Evolutionary conservation across 2,797 vertebrate species (phyloP).

Genomic region (Hypotaenidia okinawae): DNA sequence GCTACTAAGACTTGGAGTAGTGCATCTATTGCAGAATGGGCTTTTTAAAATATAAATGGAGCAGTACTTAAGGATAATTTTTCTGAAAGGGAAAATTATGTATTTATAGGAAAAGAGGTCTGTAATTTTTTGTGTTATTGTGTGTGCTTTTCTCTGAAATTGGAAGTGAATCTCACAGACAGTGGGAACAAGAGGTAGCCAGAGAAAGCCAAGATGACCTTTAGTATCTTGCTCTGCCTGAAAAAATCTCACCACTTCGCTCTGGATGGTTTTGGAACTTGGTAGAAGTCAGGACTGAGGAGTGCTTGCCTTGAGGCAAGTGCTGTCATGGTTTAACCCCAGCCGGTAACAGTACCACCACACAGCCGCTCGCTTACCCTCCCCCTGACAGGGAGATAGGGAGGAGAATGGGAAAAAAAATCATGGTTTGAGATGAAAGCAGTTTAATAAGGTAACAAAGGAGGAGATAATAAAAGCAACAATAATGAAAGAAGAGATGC

Average conservation of each 20-base stretch:
- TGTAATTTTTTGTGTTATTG: background rate
- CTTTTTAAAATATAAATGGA: background rate
- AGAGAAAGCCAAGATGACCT: background rate
- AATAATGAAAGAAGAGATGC: too few relatives aligned
- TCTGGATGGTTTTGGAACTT: background rate
- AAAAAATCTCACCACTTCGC: background rate
- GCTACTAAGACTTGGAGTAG: background rate
- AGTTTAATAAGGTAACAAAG: too few relatives aligned
- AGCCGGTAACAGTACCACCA: too few relatives aligned
- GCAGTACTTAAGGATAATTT: background rate
- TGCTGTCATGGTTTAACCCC: too few relatives aligned
- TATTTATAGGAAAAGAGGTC: background rate
- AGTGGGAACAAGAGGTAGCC: background rate
- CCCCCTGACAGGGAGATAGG: too few relatives aligned
- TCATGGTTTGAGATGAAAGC: too few relatives aligned
- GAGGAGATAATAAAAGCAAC: too few relatives aligned
- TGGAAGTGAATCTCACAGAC: background rate
- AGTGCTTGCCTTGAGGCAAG: background rate
- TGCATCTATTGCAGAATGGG: background rate
- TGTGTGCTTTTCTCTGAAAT: background rate
- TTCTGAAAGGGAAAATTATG: background rate
- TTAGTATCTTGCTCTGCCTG: background rate
- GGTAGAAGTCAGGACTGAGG: background rate
- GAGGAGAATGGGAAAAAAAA: too few relatives aligned
- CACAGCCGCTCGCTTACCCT: too few relatives aligned